Base-by-base conservation (phyloP, 2,888 invertebrate species). In the Lasioglossum morio region DNA sequence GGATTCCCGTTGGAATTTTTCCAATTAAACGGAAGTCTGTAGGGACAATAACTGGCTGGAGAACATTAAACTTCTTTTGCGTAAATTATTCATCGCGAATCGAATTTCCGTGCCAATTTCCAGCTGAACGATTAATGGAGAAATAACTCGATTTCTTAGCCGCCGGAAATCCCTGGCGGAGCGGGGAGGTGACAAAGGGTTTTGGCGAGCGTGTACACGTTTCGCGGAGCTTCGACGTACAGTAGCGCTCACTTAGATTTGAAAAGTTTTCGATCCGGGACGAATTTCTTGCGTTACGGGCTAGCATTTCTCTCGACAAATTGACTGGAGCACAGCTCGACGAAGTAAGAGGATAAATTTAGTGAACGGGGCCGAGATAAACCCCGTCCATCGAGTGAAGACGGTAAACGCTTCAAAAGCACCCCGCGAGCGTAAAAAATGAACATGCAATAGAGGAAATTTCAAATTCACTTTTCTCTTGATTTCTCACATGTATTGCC, bases 81-180 rank as follows among this genome's bases (percentile, higher is more conserved):
- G 40, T 40, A 70, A n/a, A 70, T 70, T 70, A 70, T 70, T 70
- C 70, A 40, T 40, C 40, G 37, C 40, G 70, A 40, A 70, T 70
- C 40, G 40, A 70, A 14, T 70, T 37, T 70, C n/a, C 40, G n/a
- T 14, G 70, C 12, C 23, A 70, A 70, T 70, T n/a, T 37, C 23
- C 37, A 70, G 40, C 70, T n/a, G 40, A 40, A n/a, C 37, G 37
- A 70, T 63, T 70, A 40, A 40, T 37, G 40, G 37, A 14, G 70
- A n/a, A 70, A 40, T 70, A 70, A 70, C 70, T 70, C n/a, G 37
- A 70, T 70, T 70, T n/a, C 70, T 70, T 70, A 40, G 70, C n/a
- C 40, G 37, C 37, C n/a, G 37, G 40, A 70, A 70, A 70, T 70
- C 40, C 37, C 70, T 37, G 37, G 12, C 37, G 10, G 69, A 23